Base-by-base conservation (phyloP, 2,888 invertebrate genomes). In the Oegoconia quadripuncta region DNA sequence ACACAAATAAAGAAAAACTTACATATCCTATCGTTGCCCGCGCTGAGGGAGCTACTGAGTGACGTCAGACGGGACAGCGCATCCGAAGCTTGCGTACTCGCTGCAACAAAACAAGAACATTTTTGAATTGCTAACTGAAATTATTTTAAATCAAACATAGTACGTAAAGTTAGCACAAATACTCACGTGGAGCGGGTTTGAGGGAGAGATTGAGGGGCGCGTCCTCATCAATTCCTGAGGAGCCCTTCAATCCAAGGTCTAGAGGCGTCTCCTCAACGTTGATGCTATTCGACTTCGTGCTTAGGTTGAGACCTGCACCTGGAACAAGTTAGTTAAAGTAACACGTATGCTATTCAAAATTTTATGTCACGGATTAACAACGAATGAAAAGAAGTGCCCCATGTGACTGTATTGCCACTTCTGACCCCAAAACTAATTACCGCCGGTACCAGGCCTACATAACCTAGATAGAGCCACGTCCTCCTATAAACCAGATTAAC, bases 191-290 rank as follows among this genome's bases (percentile, higher is more conserved):
- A 2, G 81, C 67, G 1, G 94, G 93, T 74, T 96, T 96, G 50
- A 95, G 88, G 1, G 95, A 95, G 12, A 96, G 89, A 79, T 96
- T 96, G 14, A 96, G 89, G 0, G 96, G 96, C 1, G 93, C 91
- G 59, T 95, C 95, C 3, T 91, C 91, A 32, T 91, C 90, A 37
- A 83, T 79, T 20, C 73, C 73, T 14, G 48, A 42, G 2, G 64
- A 27, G 3, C 27, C 22, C 51, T 82, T 84, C 12, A 70, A 44
- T 1, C 87, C 84, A 14, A 89, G 83, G 53, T 90, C 90, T 13
- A 88, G 54, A 0, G 89, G 87, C 0, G 87, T 74, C 9, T 88
- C 89, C 12, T 88, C 75, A 0, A 84, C 57, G 38, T 62, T 52
- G 0, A 48, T 34, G 27, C 48, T 50, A 42, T 46, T 56, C 0